Conservation (phyloP, 2,113 vertebrate genomes). For the Euleptes europaea region DNA sequence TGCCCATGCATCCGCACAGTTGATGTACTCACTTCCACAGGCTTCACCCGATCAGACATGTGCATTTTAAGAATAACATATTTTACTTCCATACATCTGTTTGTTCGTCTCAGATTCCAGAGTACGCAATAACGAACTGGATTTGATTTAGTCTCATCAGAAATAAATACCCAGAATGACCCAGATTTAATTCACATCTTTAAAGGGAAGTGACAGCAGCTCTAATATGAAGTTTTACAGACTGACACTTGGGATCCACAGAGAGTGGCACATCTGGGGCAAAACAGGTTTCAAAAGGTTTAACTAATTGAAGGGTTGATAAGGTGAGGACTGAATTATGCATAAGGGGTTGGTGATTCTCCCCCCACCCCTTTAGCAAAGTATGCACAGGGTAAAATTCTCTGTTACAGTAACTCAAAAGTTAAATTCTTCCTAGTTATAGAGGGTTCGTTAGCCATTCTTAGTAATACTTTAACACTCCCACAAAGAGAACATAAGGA, state of each 20-base stretch:
- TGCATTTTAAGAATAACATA: too few species aligned
- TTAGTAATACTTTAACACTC: too few species aligned
- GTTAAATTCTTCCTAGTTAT: neutral
- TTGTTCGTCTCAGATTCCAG: neutral
- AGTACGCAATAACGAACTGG: conserved; percentile 36
- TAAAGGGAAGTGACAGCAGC: conserved; percentile 25
- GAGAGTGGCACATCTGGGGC: conserved; percentile 28
- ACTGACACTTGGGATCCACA: neutral
- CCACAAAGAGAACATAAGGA: too few species aligned
- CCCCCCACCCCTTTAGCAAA: conserved; percentile 1
- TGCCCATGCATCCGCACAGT: too few species aligned
- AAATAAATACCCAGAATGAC: conserved; percentile 28
- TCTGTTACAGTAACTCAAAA: neutral
- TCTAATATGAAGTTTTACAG: conserved; percentile 41
- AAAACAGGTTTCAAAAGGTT: conserved; percentile 37
- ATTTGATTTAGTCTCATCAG: conserved; percentile 31
- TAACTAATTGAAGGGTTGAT: conserved; percentile 17
- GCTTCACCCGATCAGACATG: too few species aligned
- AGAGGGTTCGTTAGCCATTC: too few species aligned
- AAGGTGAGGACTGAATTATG: conserved; percentile 35
- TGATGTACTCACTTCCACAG: too few species aligned
- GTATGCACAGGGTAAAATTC: conserved; percentile 14
- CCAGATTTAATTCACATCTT: conserved; percentile 47
- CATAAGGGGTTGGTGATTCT: conserved; percentile 21
- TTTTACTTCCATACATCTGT: neutral